These are phyloP conservation scores for Amphiprion clarkii DNA, from an alignment of 2,797 vertebrate species.

Conservation along the genomic window DNA sequence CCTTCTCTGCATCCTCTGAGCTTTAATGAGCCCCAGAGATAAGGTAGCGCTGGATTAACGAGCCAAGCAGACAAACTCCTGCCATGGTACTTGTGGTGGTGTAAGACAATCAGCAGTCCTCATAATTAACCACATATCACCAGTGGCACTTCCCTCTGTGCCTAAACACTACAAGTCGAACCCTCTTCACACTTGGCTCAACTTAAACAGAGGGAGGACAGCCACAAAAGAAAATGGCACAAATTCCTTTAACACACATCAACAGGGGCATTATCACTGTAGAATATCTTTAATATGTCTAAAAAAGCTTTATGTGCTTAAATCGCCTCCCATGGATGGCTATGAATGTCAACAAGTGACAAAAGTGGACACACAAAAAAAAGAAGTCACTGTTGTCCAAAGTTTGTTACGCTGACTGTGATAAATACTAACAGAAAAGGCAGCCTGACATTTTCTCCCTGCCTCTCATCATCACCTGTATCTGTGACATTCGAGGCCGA, in stretches of 20 bases:
- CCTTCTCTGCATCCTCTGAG: slow-evolving; percentile 36
- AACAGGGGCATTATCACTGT: slow-evolving; percentile 11
- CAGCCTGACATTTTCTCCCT: not conserved
- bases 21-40: slow-evolving; percentile 61
- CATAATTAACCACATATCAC: slow-evolving; percentile 53
- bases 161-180: slow-evolving; percentile 23
- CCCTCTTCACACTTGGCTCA: slow-evolving; percentile 20
- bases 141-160: not conserved
- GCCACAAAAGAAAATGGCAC: slow-evolving; percentile 10
- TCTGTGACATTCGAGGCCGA: slow-evolving; percentile 16
- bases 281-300: not conserved
- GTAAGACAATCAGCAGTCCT: slow-evolving; percentile 45
- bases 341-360: not conserved
- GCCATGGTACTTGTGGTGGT: slow-evolving; percentile 37
- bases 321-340: not conserved
- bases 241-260: slow-evolving; percentile 21
- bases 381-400: not conserved
- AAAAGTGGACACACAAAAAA: not conserved
- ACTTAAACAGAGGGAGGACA: slow-evolving; percentile 21
- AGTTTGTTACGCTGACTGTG: no score
- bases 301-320: slow-evolving; percentile 5
- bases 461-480: slow-evolving; percentile 13
- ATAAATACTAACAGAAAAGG: slow-evolving; percentile 5
- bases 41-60: slow-evolving; percentile 52
- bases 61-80: slow-evolving; percentile 45